Conservation (phyloP, 2,888 invertebrate species). For the Conus canariensis region DNA sequence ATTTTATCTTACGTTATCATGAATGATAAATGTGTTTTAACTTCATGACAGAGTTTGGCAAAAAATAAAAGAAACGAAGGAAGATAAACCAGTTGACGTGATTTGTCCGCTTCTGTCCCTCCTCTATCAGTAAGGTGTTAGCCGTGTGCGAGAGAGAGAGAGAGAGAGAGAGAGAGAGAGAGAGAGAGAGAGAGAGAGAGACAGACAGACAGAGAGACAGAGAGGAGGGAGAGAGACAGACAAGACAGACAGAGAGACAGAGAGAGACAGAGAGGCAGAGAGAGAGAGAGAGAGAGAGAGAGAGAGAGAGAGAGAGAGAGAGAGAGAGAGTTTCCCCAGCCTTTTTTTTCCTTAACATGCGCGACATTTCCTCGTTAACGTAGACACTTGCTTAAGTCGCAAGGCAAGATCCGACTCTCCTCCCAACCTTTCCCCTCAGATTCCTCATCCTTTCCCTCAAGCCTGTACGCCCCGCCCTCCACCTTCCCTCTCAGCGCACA, state of each 20-base stretch:
- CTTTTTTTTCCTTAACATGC: too few relatives aligned
- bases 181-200: too few relatives aligned
- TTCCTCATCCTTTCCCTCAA: too few relatives aligned
- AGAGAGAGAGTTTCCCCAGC: background rate
- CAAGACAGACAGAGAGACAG: too few relatives aligned
- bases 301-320: background rate
- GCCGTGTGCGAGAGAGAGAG: background rate
- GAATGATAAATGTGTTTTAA: background rate
- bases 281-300: background rate
- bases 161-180: background rate
- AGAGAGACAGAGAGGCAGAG: too few relatives aligned
- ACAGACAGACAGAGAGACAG: background rate
- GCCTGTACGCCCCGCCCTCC: too few relatives aligned
- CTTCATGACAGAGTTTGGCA: background rate
- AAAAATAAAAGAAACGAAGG: slow-evolving; percentile 25
- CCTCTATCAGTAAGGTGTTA: background rate
- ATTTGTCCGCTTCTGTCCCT: background rate
- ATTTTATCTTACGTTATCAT: background rate
- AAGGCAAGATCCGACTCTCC: too few relatives aligned
- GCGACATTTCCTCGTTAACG: too few relatives aligned
- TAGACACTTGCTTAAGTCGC: too few relatives aligned
- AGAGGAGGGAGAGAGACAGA: too few relatives aligned
- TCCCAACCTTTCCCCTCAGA: too few relatives aligned
- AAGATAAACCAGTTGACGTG: slow-evolving; percentile 1
- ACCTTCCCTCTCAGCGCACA: too few relatives aligned